Conservation (phyloP, 1,140 invertebrate genomes). For the Orussus abietinus region DNA sequence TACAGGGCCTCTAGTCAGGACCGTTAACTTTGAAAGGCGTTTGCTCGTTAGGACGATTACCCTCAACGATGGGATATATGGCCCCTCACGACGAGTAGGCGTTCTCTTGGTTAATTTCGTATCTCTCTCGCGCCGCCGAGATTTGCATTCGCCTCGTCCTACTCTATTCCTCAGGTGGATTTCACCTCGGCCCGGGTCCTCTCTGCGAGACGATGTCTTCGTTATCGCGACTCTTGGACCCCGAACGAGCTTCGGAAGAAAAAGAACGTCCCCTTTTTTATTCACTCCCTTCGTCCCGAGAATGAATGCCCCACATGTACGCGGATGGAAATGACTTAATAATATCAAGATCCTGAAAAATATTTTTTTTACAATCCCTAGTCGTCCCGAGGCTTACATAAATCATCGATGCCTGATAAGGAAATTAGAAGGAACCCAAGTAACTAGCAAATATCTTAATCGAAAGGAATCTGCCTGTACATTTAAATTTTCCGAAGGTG, state of each 20-base stretch:
- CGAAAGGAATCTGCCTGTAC: no score
- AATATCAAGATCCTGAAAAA: no score
- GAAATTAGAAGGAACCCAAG: no score
- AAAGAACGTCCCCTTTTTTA: slow-evolving; percentile 3
- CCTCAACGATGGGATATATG: slow-evolving; percentile 13
- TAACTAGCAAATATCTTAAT: no score
- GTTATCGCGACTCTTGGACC: slow-evolving; percentile 21
- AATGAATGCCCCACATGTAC: no score
- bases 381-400: no score
- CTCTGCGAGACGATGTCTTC: slow-evolving; percentile 17
- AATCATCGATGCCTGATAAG: no score
- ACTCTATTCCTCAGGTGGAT: slow-evolving; percentile 1
- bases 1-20: slow-evolving; percentile 4
- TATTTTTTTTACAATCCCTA: no score
- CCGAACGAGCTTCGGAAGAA: slow-evolving; percentile 9
- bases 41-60: slow-evolving; percentile 20
- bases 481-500: no score
- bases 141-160: slow-evolving; percentile 4
- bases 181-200: slow-evolving; percentile 8
- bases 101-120: slow-evolving; percentile 12
- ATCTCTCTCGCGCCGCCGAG: not conserved
- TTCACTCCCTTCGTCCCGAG: slow-evolving; percentile 6
- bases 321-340: no score
- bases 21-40: slow-evolving; percentile 13
- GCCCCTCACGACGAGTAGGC: slow-evolving; percentile 23